Evolutionary conservation across 2,113 vertebrate genomes (phyloP), one percentile per base, ranked within the genome.

Genomic region (Hiodon alosoides): DNA sequence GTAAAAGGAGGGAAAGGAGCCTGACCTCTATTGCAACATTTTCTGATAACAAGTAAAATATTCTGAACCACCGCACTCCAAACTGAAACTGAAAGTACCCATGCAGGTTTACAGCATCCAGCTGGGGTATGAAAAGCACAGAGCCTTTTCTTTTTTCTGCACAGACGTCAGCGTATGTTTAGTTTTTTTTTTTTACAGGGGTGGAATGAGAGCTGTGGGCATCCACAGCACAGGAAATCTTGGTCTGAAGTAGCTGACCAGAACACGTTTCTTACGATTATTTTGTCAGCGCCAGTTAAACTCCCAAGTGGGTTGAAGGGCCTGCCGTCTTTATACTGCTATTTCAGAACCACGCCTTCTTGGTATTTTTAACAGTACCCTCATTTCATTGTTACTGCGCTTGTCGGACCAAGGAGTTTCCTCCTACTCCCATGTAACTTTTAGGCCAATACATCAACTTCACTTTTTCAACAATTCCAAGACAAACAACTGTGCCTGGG

Each of bases 401-500:
- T 69, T 61, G 4, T 52, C n/a, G 52, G 51, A 72, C 74, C 55
- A 62, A 65, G 76, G 75, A 59, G 67, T 77, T 77, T 81, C 79
- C 69, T 76, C 58, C 76, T 31, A 75, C 80, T 82, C 78, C 77
- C 67, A 11, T 77, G 60, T 73, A 52, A 70, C 77, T 69, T 77
- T 74, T 77, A 76, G 72, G 67, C 69, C 7, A 65, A 53, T 69
- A 74, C 59, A 61, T 74, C 69, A 69, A 50, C 31, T 13, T 17
- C 65, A 58, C 57, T 76, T 69, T 60, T 59, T 59, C 14, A 53
- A 64, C 31, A 31, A 50, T 8, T 53, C 31, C 4, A 6, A 48
- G 72, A 31, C 31, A 31, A 13, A 5, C 48, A 73, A 61, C 57
- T 31, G 11, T 47, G 31, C 60, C 68, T 76, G 60, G 50, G 48